Evolutionary conservation across 2,888 invertebrate species (phyloP), one percentile per base, ranked within the genome.

Genomic region (Phortica magna): DNA sequence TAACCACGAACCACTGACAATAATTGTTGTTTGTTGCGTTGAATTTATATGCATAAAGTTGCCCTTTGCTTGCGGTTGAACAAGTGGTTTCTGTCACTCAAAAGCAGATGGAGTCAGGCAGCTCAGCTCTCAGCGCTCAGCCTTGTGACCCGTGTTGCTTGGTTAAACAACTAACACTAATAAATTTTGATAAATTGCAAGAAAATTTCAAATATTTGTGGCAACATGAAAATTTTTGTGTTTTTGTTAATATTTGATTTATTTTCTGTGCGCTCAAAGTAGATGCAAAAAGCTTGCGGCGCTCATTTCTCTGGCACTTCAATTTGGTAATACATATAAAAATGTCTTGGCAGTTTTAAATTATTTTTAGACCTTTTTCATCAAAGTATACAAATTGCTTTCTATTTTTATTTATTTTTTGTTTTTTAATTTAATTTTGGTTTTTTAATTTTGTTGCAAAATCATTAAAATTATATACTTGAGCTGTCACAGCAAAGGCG

Each of bases 11-110:
- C 10, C 48, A 64, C 64, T 31, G 64, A 31, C 64, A 64, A 64
- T 64, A 31, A 64, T 64, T 64, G 64, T 31, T 64, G 39, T 64
- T 64, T 9, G 10, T 2, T 48, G 9, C 39, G 31, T 31, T 64
- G 64, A 64, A 6, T 64, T 31, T 64, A 64, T 64, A 64, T 64
- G 19, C 39, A 64, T 64, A 64, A 31, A 64, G 64, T 64, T 64
- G 31, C 12, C 64, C 39, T 64, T 64, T 31, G 22, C 39, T 64
- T 64, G 64, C 7, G 64, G 64, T 31, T 14, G 39, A 19, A 31
- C 64, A 64, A 64, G 39, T 39, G 64, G 31, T 64, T 12, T 64
- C 12, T 64, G 61, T 19, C 22, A 19, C 22, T 61, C 22, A 48
- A 48, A 9, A 48, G 31, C 31, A 31, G 31, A 31, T 4, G 5